These are phyloP conservation scores for Caerostris extrusa DNA, from an alignment of 1,140 invertebrate species.

Conservation along the genomic window DNA sequence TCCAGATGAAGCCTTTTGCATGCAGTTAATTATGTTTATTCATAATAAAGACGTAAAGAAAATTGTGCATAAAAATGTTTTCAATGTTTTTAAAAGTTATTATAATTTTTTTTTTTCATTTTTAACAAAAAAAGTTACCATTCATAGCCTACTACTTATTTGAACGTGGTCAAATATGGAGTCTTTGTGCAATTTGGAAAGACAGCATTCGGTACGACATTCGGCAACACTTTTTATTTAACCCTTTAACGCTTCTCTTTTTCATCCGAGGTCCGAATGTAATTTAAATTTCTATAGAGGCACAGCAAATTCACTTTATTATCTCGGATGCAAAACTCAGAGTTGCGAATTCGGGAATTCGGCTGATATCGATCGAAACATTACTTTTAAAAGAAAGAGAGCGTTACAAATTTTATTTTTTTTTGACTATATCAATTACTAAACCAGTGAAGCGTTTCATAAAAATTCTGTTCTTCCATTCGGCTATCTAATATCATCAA, in stretches of 20 bases:
- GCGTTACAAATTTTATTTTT: background rate
- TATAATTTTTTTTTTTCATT: background rate
- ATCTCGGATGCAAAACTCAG: background rate
- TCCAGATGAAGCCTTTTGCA: no score
- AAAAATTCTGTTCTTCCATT: background rate
- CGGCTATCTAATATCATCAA: slow-evolving; percentile 4
- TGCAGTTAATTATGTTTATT: no score
- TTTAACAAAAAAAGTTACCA: background rate
- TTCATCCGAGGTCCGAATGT: background rate
- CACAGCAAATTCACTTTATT: background rate
- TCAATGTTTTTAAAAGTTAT: no score
- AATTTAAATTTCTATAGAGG: background rate
- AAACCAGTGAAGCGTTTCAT: background rate
- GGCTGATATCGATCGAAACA: background rate
- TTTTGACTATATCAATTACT: background rate
- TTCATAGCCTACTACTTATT: background rate
- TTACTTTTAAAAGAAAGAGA: background rate
- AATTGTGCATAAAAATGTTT: no score
- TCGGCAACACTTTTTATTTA: background rate
- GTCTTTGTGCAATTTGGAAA: background rate
- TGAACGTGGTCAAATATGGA: background rate
- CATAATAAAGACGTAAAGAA: no score
- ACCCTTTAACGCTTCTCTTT: background rate
- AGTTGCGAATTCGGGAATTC: background rate
- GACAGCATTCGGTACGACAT: background rate